Evolutionary conservation across 1,140 invertebrate species (phyloP).

Genomic region (Harlomillsia oculata): DNA sequence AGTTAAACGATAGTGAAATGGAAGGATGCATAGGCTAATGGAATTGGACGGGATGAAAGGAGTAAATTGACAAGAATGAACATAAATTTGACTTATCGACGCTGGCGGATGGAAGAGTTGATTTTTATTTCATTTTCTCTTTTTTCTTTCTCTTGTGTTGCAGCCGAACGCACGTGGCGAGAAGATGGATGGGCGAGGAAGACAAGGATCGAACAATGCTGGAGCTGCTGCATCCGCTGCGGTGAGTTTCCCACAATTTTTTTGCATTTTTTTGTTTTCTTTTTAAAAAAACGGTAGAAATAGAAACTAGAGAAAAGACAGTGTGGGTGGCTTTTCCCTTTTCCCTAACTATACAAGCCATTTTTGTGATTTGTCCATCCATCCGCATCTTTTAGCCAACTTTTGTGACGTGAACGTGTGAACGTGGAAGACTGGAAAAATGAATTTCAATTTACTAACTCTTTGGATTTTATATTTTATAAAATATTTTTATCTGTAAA

Average conservation of each 20-base stretch:
- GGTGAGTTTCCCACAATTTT: constrained; percentile 8
- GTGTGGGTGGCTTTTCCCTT: too few relatives aligned
- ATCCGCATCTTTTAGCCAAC: too few relatives aligned
- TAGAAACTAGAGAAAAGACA: too few relatives aligned
- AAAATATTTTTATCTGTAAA: too few relatives aligned
- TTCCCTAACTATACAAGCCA: too few relatives aligned
- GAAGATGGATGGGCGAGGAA: constrained; percentile 31
- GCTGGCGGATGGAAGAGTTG: not conserved
- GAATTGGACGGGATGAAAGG: not conserved
- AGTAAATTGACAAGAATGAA: not conserved
- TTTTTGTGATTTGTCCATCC: too few relatives aligned
- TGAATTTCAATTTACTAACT: too few relatives aligned
- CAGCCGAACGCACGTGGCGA: constrained; percentile 24
- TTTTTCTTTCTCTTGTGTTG: not conserved
- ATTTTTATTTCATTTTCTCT: constrained; percentile 6
- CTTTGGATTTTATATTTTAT: too few relatives aligned
- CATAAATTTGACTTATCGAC: not conserved
- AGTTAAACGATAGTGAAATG: too few relatives aligned
- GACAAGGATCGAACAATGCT: constrained; percentile 23
- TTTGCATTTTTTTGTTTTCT: not conserved
- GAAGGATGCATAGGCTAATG: too few relatives aligned
- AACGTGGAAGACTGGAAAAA: too few relatives aligned
- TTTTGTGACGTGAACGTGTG: too few relatives aligned
- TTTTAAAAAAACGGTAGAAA: not conserved
- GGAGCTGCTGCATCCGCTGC: constrained; percentile 15